Percentiles rank a stretch among this genome's conserved stretches.
These are phyloP conservation scores for Lutra lutra DNA, from an alignment of 2,797 vertebrate genomes.

Conservation along the genomic window DNA sequence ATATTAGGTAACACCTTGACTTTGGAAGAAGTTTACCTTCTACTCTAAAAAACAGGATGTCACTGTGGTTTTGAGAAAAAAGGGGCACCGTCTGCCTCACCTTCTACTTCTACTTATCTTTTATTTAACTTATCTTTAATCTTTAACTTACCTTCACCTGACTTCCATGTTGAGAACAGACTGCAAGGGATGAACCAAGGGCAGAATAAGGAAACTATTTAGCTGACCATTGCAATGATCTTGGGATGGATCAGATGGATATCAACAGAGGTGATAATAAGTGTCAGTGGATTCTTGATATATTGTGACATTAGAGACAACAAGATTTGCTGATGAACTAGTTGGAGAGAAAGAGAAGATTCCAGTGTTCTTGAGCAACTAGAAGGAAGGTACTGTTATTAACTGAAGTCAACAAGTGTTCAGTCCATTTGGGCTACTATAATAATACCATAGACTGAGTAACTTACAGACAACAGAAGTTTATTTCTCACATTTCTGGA, in stretches of 20 bases:
- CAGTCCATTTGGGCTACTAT: not conserved
- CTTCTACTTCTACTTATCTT: not conserved
- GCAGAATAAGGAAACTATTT: not conserved
- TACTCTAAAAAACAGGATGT: not conserved
- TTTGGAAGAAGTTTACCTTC: not conserved
- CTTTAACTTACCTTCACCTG: not conserved
- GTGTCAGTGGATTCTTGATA: not conserved
- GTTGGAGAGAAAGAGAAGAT: not conserved
- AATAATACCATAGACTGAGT: not conserved
- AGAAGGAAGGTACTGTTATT: not conserved
- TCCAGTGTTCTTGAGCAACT: not conserved
- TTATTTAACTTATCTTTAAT: not conserved
- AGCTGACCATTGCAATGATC: not conserved
- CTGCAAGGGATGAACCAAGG: not conserved
- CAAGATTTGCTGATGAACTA: not conserved
- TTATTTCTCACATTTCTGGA: not conserved
- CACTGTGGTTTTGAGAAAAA: not conserved
- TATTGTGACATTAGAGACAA: not conserved
- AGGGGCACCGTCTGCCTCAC: not conserved
- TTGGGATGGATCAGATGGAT: not conserved
- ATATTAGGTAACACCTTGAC: not conserved
- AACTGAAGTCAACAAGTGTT: not conserved
- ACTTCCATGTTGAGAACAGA: not conserved
- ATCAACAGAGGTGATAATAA: not conserved
- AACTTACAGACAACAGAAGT: not conserved